Evolutionary conservation across 1,140 invertebrate genomes (phyloP).

Genomic region (Artemia franciscana): DNA sequence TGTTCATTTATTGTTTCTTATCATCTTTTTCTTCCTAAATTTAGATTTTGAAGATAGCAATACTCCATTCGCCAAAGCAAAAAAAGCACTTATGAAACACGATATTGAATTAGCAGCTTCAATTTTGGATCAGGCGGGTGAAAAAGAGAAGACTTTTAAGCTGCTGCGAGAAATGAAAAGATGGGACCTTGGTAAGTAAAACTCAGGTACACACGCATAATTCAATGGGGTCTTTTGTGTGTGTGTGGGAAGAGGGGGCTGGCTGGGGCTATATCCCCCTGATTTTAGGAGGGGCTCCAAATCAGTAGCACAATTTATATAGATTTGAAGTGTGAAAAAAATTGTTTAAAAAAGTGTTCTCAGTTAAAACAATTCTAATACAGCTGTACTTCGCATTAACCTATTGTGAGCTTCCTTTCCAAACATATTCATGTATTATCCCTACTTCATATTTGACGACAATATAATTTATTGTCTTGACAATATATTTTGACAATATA

Average conservation of each 20-base stretch:
- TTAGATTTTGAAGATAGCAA: not conserved
- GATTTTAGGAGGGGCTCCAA: not conserved
- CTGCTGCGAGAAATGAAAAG: not conserved
- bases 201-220: too few relatives aligned
- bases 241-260: too few relatives aligned
- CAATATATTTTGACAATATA: too few relatives aligned
- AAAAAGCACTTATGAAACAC: not conserved
- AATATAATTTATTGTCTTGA: too few relatives aligned
- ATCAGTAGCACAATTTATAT: not conserved
- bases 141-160: not conserved
- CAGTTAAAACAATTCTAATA: not conserved
- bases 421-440: too few relatives aligned
- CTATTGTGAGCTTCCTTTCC: too few relatives aligned
- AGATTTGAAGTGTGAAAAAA: not conserved
- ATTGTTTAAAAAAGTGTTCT: not conserved
- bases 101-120: not conserved
- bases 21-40: too few relatives aligned
- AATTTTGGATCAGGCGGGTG: not conserved
- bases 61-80: not conserved
- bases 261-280: not conserved
- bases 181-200: not conserved
- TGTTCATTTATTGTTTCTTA: too few relatives aligned
- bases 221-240: too few relatives aligned
- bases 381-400: not conserved
- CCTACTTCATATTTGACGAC: too few relatives aligned